Evolutionary conservation across 2,797 vertebrate species (phyloP).

Genomic region (Paratrypauchen microcephalus): DNA sequence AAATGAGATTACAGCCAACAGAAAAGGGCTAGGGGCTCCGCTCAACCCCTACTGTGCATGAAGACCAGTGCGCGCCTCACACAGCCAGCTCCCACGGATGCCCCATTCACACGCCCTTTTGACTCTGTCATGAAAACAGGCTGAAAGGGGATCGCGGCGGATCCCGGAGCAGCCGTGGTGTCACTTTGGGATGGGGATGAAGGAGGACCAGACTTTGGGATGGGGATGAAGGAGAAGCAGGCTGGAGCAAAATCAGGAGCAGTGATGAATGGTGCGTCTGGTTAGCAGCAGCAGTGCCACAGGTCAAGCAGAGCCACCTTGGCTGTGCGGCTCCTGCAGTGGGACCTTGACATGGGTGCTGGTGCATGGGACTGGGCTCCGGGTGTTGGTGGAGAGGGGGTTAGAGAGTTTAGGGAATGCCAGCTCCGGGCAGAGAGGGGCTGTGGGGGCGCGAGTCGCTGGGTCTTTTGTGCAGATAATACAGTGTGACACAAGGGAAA

Average conservation of each 20-base stretch:
- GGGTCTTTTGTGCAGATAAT: constrained; percentile 88
- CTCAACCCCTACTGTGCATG: constrained; percentile 95
- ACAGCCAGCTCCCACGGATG: constrained; percentile 83
- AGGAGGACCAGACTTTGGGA: constrained; percentile 57
- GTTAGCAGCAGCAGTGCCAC: constrained; percentile 22
- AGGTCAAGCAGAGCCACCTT: constrained; percentile 37
- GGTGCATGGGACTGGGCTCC: constrained; percentile 75
- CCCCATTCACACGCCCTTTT: constrained; percentile 99
- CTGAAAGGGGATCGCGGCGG: constrained; percentile 85
- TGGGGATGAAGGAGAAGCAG: constrained; percentile 55
- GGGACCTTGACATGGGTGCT: constrained; percentile 56
- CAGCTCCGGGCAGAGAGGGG: constrained; percentile 84
- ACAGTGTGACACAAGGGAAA: constrained; percentile 96
- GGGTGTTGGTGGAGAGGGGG: constrained; percentile 58
- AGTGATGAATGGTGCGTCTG: constrained; percentile 39
- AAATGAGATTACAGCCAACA: constrained; percentile 91
- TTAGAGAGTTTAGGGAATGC: constrained; percentile 82
- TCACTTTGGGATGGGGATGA: constrained; percentile 75
- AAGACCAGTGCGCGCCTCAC: constrained; percentile 84
- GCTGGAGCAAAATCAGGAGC: constrained; percentile 33
- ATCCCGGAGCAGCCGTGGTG: constrained; percentile 80
- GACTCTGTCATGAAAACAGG: constrained; percentile 85
- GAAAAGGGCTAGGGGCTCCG: constrained; percentile 87
- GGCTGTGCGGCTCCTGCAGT: constrained; percentile 38
- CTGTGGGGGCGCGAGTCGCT: constrained; percentile 77